phyloP scores from a whole-genome alignment of 2,888 invertebrate genomes.

The Synanthedon formicaeformis region DNA sequence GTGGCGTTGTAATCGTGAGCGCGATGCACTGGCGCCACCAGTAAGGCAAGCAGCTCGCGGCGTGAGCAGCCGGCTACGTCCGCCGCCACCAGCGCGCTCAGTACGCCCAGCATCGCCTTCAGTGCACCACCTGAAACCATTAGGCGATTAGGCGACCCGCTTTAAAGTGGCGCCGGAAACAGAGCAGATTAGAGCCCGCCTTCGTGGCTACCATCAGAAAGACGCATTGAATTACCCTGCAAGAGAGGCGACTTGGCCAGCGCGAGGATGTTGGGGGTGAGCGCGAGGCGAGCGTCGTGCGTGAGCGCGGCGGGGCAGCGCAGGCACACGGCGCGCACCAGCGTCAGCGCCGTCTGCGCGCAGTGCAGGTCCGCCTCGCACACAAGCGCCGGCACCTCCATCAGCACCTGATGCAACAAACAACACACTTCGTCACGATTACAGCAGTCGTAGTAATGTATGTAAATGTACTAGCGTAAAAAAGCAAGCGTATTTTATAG shows the following conservation, averaged over 20 bases:
- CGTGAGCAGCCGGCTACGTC: conserved; percentile 85
- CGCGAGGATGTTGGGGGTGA: conserved; percentile 86
- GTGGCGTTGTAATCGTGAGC: conserved; percentile 53
- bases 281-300: conserved; percentile 77
- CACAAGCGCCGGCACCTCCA: conserved; percentile 90
- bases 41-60: conserved; percentile 81
- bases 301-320: conserved; percentile 83
- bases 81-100: conserved; percentile 90
- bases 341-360: conserved; percentile 88
- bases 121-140: conserved; percentile 81
- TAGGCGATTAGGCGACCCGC: too few species aligned
- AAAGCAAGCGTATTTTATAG: too few species aligned
- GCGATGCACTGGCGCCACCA: conserved; percentile 77
- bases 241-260: conserved; percentile 92
- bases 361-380: conserved; percentile 97
- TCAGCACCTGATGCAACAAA: conserved; percentile 71
- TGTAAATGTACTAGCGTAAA: too few species aligned
- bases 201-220: conserved; percentile 1
- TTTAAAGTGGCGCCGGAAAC: too few species aligned
- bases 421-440: too few species aligned
- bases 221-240: conserved; percentile 72
- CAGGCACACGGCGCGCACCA: conserved; percentile 85
- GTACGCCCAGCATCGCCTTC: conserved; percentile 90
- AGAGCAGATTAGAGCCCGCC: neutral
- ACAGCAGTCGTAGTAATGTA: too few species aligned